Evolutionary conservation across 1,140 invertebrate species (phyloP), one percentile per base, ranked within the genome.

Genomic region (Brachionus rubens): DNA sequence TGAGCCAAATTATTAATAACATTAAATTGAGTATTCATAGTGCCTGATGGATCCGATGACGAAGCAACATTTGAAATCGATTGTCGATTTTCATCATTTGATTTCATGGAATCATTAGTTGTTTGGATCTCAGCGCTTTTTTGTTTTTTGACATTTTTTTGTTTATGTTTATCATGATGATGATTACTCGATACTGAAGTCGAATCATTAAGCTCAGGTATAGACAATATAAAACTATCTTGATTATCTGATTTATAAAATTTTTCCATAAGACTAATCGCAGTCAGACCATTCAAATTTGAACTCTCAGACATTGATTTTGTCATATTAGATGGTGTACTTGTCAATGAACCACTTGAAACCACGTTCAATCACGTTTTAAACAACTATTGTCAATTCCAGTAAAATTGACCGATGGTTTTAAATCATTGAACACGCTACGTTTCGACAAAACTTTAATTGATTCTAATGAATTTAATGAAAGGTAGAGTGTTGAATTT

Each of bases 261-360:
- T 36, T 59, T 59, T 30, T 59, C 54, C 54, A 59, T 59, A 36
- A 59, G 54, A 59, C 54, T 59, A 21, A 30, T 59, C 12, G 28
- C 54, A 33, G 54, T 59, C n/a, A 54, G 19, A 10, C 68, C 30
- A 30, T 50, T 72, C 12, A 72, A 48, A 72, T 72, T 48, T 0
- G 50, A 72, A 40, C 68, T 72, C 2, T 72, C 59, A 10, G 59
- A 65, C 10, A 65, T 72, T 6, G 68, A 72, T 54, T 72, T 72
- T 9, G 41, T 72, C 43, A 72, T 33, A 16, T 72, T 72, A 12
- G 68, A 72, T n/a, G 68, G 68, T 14, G 68, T 72, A 28, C 68
- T 72, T 16, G 68, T 72, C 46, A 72, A 54, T 10, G 68, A 72
- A 36, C 68, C 68, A 33, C 46, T 72, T n/a, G 24, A 36, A 16